Percentiles rank a stretch among this genome's conserved stretches.
These are phyloP conservation scores for Tribolium madens DNA, from an alignment of 1,140 invertebrate genomes.

Conservation along the genomic window DNA sequence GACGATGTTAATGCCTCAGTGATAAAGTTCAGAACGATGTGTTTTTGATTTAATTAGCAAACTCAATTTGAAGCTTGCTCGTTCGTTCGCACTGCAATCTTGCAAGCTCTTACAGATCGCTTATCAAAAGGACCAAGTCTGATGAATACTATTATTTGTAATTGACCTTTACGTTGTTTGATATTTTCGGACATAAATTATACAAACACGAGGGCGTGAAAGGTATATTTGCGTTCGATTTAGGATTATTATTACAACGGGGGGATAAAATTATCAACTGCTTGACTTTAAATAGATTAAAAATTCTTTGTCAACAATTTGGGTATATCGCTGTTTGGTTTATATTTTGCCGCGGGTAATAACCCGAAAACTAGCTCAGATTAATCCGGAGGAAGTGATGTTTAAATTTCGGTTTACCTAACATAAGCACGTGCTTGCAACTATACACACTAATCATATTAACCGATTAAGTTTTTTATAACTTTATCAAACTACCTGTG, in stretches of 20 bases:
- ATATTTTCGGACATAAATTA: conserved; percentile 16
- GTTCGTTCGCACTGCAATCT: conserved; percentile 35
- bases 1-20: conserved; percentile 16
- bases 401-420: background rate
- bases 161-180: conserved; percentile 30
- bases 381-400: background rate
- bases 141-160: conserved; percentile 30
- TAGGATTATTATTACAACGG: conserved; percentile 4
- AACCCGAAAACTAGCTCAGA: background rate
- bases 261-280: background rate
- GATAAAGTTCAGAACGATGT: conserved; percentile 38
- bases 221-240: conserved; percentile 1
- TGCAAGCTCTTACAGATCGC: conserved; percentile 33
- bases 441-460: too few relatives aligned
- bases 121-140: conserved; percentile 31
- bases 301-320: conserved; percentile 15
- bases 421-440: background rate
- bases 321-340: background rate
- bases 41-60: conserved; percentile 38
- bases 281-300: background rate
- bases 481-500: too few relatives aligned
- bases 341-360: background rate
- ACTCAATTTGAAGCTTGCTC: conserved; percentile 33
- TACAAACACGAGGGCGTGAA: conserved; percentile 4
- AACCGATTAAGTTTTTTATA: too few relatives aligned